A percentile compares a stretch with the other conserved stretches of the same genome.
These are phyloP conservation scores for Orthonychiurus folsomi DNA, from an alignment of 2,888 invertebrate genomes.

Conservation along the genomic window DNA sequence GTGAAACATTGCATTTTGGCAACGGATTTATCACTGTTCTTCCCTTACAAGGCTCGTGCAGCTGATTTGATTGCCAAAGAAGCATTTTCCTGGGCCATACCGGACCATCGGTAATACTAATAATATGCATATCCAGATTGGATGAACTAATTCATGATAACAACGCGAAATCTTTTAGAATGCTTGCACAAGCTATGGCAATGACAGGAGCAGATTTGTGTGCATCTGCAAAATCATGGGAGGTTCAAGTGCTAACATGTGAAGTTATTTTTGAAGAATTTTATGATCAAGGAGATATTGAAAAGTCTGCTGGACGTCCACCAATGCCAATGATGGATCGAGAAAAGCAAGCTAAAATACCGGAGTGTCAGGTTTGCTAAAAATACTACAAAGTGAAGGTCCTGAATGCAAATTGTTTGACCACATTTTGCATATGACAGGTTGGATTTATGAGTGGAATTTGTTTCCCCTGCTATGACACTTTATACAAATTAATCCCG, in stretches of 20 bases:
- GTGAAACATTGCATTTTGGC: conserved; percentile 76
- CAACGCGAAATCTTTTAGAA: conserved; percentile 44
- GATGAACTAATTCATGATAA: too few relatives aligned
- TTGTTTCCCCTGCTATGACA: conserved; percentile 68
- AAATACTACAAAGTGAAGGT: conserved; percentile 59
- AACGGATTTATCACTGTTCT: conserved; percentile 72
- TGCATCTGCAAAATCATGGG: conserved; percentile 76
- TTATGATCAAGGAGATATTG: conserved; percentile 68
- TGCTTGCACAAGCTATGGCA: conserved; percentile 62
- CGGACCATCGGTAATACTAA: conserved; percentile 58
- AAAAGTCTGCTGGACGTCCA: conserved; percentile 55
- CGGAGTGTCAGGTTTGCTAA: conserved; percentile 8
- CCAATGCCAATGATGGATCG: conserved; percentile 53
- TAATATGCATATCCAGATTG: too few relatives aligned
- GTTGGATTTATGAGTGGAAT: conserved; percentile 70
- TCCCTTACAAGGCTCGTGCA: conserved; percentile 61
- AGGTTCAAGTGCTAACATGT: conserved; percentile 67
- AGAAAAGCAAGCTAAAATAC: not conserved
- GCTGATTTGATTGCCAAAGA: conserved; percentile 49
- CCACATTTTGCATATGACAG: conserved; percentile 55
- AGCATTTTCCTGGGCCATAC: conserved; percentile 54
- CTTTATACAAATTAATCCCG: conserved; percentile 60
- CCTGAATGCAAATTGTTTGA: conserved; percentile 41
- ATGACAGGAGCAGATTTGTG: conserved; percentile 80
- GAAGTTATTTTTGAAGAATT: conserved; percentile 73